Evolutionary conservation across 1,140 invertebrate genomes (phyloP).

Genomic region (Rhyzopertha dominica): DNA sequence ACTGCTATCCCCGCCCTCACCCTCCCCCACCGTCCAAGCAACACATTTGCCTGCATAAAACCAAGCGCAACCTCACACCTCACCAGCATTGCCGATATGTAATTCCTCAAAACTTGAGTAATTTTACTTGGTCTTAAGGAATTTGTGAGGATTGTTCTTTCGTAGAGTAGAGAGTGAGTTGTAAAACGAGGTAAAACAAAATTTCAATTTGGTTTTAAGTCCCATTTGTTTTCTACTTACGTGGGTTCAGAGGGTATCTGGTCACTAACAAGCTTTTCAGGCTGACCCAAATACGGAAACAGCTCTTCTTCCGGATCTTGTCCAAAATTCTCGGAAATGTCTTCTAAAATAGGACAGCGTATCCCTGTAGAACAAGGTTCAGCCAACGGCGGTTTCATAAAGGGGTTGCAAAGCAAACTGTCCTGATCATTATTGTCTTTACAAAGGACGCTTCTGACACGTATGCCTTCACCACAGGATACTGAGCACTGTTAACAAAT

Average conservation of each 20-base stretch:
- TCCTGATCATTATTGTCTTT: slow-evolving; percentile 45
- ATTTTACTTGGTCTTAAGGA: too few species aligned
- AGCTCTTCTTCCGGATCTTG: slow-evolving; percentile 36
- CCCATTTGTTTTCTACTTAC: slow-evolving; percentile 51
- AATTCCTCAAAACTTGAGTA: too few species aligned
- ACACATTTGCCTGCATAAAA: too few species aligned
- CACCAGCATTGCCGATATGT: too few species aligned
- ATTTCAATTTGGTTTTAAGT: background rate
- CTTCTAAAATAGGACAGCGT: slow-evolving; percentile 48
- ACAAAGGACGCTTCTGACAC: slow-evolving; percentile 77
- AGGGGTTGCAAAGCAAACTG: slow-evolving; percentile 50
- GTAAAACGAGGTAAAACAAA: too few species aligned
- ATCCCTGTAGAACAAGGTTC: slow-evolving; percentile 64
- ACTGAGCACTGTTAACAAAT: slow-evolving; percentile 78
- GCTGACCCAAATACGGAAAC: slow-evolving; percentile 47
- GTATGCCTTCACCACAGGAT: slow-evolving; percentile 77
- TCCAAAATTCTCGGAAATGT: slow-evolving; percentile 1
- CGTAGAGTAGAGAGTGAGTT: too few species aligned
- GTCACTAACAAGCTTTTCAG: slow-evolving; percentile 64
- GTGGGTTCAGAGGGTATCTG: slow-evolving; percentile 67
- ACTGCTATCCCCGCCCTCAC: too few species aligned
- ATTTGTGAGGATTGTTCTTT: too few species aligned
- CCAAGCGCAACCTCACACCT: too few species aligned
- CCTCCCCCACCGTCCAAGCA: too few species aligned
- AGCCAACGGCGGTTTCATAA: slow-evolving; percentile 54